phyloP scores from a whole-genome alignment of 1,140 invertebrate genomes.

The Potamilus streckersoni region DNA sequence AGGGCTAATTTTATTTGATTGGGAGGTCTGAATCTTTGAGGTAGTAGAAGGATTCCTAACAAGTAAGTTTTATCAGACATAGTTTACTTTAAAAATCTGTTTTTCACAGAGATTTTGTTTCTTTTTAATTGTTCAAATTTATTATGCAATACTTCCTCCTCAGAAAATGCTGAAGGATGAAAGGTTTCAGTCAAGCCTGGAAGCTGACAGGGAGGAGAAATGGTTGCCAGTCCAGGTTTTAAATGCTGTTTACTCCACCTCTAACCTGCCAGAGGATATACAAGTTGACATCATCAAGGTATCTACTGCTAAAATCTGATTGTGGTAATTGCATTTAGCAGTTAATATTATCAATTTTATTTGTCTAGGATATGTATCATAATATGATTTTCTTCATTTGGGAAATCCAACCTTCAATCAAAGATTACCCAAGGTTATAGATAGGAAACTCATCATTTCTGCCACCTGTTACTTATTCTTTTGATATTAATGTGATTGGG shows the following conservation, averaged over 20 bases:
- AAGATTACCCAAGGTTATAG: too few species aligned
- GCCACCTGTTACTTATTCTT: too few species aligned
- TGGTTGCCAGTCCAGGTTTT: slow-evolving; percentile 92
- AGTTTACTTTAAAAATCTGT: neutral
- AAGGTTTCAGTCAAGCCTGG: slow-evolving; percentile 86
- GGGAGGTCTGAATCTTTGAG: neutral
- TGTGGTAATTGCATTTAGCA: neutral
- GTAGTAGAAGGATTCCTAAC: neutral
- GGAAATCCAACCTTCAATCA: too few species aligned
- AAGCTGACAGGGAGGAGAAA: slow-evolving; percentile 89
- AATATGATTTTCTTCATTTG: too few species aligned
- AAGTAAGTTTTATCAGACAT: neutral
- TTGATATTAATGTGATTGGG: too few species aligned
- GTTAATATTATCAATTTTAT: neutral
- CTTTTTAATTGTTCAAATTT: neutral
- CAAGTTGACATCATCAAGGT: slow-evolving; percentile 82
- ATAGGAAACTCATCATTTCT: too few species aligned
- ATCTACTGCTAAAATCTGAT: slow-evolving; percentile 1
- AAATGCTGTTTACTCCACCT: slow-evolving; percentile 82
- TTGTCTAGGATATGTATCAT: too few species aligned
- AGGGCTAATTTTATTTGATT: neutral
- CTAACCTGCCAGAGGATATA: slow-evolving; percentile 79
- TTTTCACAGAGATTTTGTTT: neutral
- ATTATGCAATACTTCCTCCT: slow-evolving; percentile 36
- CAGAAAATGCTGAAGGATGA: slow-evolving; percentile 91